A percentile compares a stretch with the other conserved stretches of the same genome.
phyloP scores from a whole-genome alignment of 2,888 invertebrate species.

The Epirrita christyi region DNA sequence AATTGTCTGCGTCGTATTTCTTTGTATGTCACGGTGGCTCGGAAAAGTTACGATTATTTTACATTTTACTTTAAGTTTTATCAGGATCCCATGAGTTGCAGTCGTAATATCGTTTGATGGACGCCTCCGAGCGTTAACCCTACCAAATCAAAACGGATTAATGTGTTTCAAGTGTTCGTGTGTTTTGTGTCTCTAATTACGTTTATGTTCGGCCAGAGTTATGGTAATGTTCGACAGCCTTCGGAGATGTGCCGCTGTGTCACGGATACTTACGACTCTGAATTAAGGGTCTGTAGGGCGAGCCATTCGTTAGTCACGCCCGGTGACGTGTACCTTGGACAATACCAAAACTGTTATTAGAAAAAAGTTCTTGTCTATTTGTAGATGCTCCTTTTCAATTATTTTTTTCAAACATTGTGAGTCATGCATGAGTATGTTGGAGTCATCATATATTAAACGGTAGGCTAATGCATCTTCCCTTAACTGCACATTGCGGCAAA shows the following conservation, averaged over 20 bases:
- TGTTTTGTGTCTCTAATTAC: conserved; percentile 81
- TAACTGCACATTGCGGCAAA: conserved; percentile 71
- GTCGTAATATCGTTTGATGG: conserved; percentile 57
- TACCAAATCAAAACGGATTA: conserved; percentile 74
- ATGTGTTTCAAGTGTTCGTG: conserved; percentile 76
- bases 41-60: conserved; percentile 60
- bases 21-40: conserved; percentile 53
- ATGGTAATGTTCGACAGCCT: conserved; percentile 78
- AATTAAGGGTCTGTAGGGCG: conserved; percentile 84
- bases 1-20: conserved; percentile 49
- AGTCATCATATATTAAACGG: conserved; percentile 58
- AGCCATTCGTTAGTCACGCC: conserved; percentile 85
- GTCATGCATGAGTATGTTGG: conserved; percentile 34
- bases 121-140: conserved; percentile 67
- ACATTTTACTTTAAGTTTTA: conserved; percentile 55
- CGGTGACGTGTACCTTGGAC: conserved; percentile 85
- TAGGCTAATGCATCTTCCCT: conserved; percentile 65
- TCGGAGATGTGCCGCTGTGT: conserved; percentile 66
- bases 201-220: conserved; percentile 76
- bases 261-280: conserved; percentile 83
- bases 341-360: conserved; percentile 84
- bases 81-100: conserved; percentile 58
- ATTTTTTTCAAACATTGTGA: conserved; percentile 34
- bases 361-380: conserved; percentile 71
- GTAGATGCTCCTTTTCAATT: conserved; percentile 52